A percentile compares a stretch with the other conserved stretches of the same genome.
phyloP scores from a whole-genome alignment of 2,113 vertebrate genomes.

The Regulus satrapa region DNA sequence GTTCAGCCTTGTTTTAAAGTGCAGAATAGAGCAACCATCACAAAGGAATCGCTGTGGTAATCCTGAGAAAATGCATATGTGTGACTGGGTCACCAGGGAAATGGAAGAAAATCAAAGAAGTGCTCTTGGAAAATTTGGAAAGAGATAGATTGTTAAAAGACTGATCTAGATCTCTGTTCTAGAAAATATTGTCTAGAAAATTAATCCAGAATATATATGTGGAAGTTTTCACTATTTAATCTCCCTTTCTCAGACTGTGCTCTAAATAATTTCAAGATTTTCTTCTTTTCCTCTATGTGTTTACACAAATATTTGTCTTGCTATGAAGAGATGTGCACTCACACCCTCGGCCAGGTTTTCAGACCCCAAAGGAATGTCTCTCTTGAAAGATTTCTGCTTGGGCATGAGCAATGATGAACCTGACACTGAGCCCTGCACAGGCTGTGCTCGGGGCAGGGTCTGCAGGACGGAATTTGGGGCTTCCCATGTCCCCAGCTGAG shows the following conservation, averaged over 20 bases:
- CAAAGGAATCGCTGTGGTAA: not conserved
- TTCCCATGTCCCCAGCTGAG: not conserved
- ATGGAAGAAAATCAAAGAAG: not conserved
- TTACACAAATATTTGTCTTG: not conserved
- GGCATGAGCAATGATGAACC: rapidly evolving
- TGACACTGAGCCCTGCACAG: rapidly evolving
- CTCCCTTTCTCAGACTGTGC: not conserved
- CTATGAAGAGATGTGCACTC: not conserved
- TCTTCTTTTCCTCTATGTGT: not conserved
- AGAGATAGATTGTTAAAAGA: not conserved
- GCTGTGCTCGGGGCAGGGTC: not conserved
- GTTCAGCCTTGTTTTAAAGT: not conserved
- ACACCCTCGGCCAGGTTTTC: not conserved
- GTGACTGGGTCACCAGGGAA: not conserved
- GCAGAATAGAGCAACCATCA: not conserved
- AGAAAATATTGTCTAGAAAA: not conserved
- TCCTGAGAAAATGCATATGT: not conserved
- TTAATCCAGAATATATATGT: not conserved
- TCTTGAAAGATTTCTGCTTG: not conserved
- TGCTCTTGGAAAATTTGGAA: not conserved
- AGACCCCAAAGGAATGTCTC: not conserved
- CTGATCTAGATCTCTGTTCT: not conserved
- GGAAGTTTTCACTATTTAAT: not conserved
- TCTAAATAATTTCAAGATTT: not conserved
- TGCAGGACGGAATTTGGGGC: not conserved